Percentiles rank a stretch among this genome's conserved stretches.
These are phyloP conservation scores for Synergus japonicus DNA, from an alignment of 2,888 invertebrate species.

Conservation along the genomic window DNA sequence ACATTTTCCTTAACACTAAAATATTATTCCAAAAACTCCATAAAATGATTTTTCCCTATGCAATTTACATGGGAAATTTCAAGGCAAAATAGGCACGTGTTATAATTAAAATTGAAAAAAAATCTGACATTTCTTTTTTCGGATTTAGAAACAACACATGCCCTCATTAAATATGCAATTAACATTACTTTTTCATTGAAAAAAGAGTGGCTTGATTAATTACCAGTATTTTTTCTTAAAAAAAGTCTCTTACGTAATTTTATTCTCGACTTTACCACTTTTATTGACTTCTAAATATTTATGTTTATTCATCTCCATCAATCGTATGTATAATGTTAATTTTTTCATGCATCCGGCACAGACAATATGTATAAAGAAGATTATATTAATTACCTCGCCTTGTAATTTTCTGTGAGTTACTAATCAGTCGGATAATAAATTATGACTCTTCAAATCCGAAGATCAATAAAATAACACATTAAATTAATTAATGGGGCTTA, in stretches of 20 bases:
- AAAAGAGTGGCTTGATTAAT: neutral
- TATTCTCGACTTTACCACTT: too few relatives aligned
- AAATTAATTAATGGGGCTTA: neutral
- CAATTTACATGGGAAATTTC: too few relatives aligned
- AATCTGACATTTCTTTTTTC: too few relatives aligned
- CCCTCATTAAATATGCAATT: neutral
- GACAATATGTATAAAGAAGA: neutral
- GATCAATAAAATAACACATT: constrained; percentile 3
- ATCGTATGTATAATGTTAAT: neutral
- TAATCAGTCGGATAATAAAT: neutral
- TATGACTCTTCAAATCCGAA: constrained; percentile 10
- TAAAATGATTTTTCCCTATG: too few relatives aligned
- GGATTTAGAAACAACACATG: neutral
- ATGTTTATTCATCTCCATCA: constrained; percentile 2
- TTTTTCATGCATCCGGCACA: constrained; percentile 19
- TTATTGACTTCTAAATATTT: neutral
- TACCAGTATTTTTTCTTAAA: neutral
- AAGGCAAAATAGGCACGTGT: too few relatives aligned
- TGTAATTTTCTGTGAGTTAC: neutral
- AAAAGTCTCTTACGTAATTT: neutral
- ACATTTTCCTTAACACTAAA: too few relatives aligned
- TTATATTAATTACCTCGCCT: constrained; percentile 19
- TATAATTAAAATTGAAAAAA: too few relatives aligned
- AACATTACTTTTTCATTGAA: neutral
- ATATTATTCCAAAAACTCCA: too few relatives aligned